These are phyloP conservation scores for Procambarus clarkii DNA, from an alignment of 1,140 invertebrate genomes.

Conservation along the genomic window DNA sequence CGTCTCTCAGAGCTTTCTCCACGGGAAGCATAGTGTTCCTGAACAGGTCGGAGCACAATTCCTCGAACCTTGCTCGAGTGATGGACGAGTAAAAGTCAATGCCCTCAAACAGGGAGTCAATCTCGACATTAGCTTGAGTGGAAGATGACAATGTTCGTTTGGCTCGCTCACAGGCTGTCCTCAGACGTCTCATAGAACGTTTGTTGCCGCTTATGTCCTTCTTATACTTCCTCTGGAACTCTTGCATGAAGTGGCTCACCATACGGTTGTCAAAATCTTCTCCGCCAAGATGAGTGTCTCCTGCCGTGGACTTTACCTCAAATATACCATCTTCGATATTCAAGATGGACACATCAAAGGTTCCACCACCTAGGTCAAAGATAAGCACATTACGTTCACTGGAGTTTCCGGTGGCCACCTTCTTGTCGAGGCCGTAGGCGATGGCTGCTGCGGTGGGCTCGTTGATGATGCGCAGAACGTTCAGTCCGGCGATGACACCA, in stretches of 20 bases:
- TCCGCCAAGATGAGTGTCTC: constrained; percentile 1
- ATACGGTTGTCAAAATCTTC: constrained; percentile 33
- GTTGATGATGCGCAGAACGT: constrained; percentile 34
- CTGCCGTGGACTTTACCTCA: constrained; percentile 23
- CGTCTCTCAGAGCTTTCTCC: constrained; percentile 25
- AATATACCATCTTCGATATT: constrained; percentile 24
- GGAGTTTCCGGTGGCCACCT: not conserved
- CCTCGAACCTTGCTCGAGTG: constrained; percentile 76
- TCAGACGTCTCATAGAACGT: not conserved
- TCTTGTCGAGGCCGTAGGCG: constrained; percentile 35
- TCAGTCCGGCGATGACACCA: constrained; percentile 12
- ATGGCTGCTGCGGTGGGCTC: constrained; percentile 35
- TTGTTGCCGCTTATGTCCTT: constrained; percentile 23
- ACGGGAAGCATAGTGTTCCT: not conserved
- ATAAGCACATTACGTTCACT: constrained; percentile 78
- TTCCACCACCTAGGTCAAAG: constrained; percentile 29
- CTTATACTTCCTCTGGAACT: constrained; percentile 29
- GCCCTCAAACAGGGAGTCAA: constrained; percentile 23
- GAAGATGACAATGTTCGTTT: constrained; percentile 30
- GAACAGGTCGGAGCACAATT: constrained; percentile 73
- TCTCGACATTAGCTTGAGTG: constrained; percentile 15
- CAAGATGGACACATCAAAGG: constrained; percentile 25
- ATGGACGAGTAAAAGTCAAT: constrained; percentile 72
- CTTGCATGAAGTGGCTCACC: constrained; percentile 24
- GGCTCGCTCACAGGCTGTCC: constrained; percentile 27